Conservation (phyloP, 1,140 invertebrate genomes). For the Littorina saxatilis region DNA sequence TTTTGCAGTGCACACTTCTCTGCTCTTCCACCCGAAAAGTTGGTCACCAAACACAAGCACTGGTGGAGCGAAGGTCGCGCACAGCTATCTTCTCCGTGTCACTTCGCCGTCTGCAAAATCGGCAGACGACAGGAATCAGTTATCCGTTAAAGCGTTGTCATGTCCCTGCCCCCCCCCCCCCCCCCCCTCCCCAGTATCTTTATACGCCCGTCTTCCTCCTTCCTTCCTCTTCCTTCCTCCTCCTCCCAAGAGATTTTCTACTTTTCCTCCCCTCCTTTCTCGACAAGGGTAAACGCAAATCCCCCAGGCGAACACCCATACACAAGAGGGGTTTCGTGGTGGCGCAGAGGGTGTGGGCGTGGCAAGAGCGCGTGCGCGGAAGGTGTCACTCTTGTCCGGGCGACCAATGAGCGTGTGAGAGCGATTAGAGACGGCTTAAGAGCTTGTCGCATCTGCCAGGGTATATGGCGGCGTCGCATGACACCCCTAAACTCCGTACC, state of each 20-base stretch:
- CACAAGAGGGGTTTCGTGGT: not conserved
- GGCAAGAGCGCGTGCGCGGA: conserved; percentile 13
- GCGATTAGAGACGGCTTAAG: not conserved
- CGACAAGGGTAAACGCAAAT: too few species aligned
- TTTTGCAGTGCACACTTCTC: too few species aligned
- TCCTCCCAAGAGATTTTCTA: not conserved
- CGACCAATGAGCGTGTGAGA: conserved; percentile 14
- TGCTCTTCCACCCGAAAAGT: too few species aligned
- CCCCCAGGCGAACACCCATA: not conserved
- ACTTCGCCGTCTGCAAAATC: conserved; percentile 12
- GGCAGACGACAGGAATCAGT: conserved; percentile 31
- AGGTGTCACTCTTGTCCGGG: conserved; percentile 3
- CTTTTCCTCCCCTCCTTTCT: not conserved
- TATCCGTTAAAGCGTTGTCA: conserved; percentile 29
- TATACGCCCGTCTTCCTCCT: conserved; percentile 11
- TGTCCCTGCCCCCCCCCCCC: conserved; percentile 9
- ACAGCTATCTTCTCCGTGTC: conserved; percentile 17
- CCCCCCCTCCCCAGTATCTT: too few species aligned
- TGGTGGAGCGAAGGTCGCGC: not conserved
- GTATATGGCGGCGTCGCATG: not conserved
- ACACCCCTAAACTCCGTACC: not conserved
- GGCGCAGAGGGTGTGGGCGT: conserved; percentile 4
- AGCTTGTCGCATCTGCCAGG: not conserved
- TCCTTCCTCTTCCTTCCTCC: not conserved
- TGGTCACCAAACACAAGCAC: too few species aligned